Evolutionary conservation across 2,113 vertebrate species (phyloP).

Genomic region (Toxostoma redivivum): DNA sequence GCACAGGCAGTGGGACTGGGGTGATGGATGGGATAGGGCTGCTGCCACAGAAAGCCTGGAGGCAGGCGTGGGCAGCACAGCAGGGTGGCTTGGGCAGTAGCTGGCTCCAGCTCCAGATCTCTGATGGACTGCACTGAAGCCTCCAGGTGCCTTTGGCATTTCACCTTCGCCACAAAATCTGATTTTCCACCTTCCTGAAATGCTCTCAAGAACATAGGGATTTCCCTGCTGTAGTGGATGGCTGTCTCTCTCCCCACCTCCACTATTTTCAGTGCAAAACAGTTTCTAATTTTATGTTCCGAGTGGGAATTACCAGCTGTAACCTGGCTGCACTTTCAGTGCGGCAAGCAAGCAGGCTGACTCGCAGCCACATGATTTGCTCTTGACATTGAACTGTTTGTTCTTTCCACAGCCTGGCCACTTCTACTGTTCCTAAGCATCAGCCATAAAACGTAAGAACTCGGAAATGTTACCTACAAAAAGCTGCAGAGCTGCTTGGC

Average conservation of each 20-base stretch:
- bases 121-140: neutral
- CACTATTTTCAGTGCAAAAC: neutral
- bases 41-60: neutral
- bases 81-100: accelerated
- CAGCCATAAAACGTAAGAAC: neutral
- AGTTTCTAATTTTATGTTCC: neutral
- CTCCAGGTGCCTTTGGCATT: neutral
- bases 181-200: neutral
- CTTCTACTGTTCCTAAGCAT: conserved; percentile 14
- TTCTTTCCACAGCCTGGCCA: conserved; percentile 22
- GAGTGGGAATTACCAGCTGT: conserved; percentile 11
- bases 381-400: conserved; percentile 59
- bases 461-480: neutral
- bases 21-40: accelerated
- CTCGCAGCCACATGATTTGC: conserved; percentile 39
- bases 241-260: accelerated
- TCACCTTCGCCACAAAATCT: neutral
- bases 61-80: accelerated
- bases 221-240: neutral
- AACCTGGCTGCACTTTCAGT: neutral
- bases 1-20: accelerated
- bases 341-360: neutral
- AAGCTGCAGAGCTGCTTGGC: neutral
- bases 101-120: neutral
- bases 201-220: neutral